Evolutionary conservation across 2,797 vertebrate species (phyloP).

Genomic region (Rhinophrynus dorsalis): DNA sequence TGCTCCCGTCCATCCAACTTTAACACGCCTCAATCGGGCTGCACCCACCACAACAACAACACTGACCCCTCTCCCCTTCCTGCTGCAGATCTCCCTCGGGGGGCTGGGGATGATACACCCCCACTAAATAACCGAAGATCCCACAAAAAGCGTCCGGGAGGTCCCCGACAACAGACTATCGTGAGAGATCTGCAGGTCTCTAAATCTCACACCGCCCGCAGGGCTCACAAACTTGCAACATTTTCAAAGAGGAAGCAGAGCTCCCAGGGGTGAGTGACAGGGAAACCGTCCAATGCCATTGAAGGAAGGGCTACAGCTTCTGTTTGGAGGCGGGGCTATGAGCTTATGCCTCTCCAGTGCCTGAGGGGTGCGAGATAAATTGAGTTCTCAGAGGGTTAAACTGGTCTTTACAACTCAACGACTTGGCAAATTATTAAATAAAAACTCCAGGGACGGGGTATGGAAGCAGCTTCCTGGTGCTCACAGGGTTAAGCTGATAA

Average conservation of each 20-base stretch:
- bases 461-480: too few relatives aligned
- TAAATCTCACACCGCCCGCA: background rate
- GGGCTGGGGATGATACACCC: background rate
- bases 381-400: too few relatives aligned
- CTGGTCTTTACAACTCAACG: too few relatives aligned
- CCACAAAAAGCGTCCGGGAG: too few relatives aligned
- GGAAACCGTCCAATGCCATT: conserved; percentile 33
- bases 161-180: too few relatives aligned
- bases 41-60: background rate
- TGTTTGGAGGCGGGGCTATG: background rate
- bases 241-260: conserved; percentile 49
- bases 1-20: conserved; percentile 8
- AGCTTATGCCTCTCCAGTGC: background rate
- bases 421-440: too few relatives aligned
- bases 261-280: conserved; percentile 25
- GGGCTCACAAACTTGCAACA: conserved; percentile 27
- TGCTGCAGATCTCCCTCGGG: background rate
- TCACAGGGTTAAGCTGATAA: too few relatives aligned
- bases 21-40: background rate
- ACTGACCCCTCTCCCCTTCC: background rate
- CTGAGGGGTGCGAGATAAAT: too few relatives aligned
- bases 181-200: too few relatives aligned
- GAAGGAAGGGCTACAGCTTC: background rate
- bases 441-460: too few relatives aligned
- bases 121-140: too few relatives aligned